Percentiles rank a stretch among this genome's conserved stretches.
Evolutionary conservation across 1,140 invertebrate genomes (phyloP).

Genomic region (Hypsibius dujardini): DNA sequence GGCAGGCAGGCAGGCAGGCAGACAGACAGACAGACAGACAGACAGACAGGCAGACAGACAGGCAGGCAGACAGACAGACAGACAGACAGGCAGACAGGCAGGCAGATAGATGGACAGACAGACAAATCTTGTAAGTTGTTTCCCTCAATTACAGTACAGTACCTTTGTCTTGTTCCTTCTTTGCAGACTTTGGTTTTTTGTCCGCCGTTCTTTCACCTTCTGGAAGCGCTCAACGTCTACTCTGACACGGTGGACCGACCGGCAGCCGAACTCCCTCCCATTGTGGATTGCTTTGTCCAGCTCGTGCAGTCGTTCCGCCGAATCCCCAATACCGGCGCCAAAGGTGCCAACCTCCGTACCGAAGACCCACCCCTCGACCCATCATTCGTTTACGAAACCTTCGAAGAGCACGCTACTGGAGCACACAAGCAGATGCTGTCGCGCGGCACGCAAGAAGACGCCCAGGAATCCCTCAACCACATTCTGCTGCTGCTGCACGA

Average conservation of each 20-base stretch:
- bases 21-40: no score
- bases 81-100: no score
- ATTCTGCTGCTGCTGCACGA: conserved; percentile 7
- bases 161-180: no score
- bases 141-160: no score
- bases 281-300: neutral
- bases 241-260: neutral
- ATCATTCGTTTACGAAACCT: neutral
- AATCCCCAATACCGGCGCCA: neutral
- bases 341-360: neutral
- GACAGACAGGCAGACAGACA: no score
- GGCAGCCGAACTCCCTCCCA: neutral
- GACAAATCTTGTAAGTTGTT: no score
- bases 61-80: no score
- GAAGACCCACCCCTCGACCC: conserved; percentile 7
- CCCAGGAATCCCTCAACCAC: conserved; percentile 15
- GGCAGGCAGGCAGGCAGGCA: no score
- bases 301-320: neutral
- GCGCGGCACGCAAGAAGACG: neutral
- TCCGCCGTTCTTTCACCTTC: conserved; percentile 11
- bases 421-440: conserved; percentile 5
- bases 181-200: conserved; percentile 5
- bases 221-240: neutral
- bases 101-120: no score
- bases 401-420: conserved; percentile 1